Percentiles rank a stretch among this genome's conserved stretches.
Evolutionary conservation across 2,113 vertebrate species (phyloP).

Genomic region (Austrofundulus limnaeus): DNA sequence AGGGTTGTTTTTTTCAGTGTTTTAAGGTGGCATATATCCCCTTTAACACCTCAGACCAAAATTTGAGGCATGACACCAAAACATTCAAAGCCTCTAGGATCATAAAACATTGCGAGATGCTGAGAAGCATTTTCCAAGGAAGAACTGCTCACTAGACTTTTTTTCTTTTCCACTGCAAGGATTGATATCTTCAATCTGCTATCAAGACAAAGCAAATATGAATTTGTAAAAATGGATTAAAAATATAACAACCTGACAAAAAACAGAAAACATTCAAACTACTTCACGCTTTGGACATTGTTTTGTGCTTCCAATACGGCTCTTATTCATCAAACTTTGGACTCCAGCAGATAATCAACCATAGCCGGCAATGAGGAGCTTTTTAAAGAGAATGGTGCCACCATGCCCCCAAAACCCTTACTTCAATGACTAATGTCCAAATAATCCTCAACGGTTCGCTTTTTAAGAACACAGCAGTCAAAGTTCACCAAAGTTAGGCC

Average conservation of each 20-base stretch:
- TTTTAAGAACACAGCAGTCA: neutral
- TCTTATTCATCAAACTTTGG: too few relatives aligned
- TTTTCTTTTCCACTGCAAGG: conserved; percentile 4
- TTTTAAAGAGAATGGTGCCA: neutral
- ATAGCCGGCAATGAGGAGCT: neutral
- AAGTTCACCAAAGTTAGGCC: neutral
- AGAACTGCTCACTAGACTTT: conserved; percentile 35
- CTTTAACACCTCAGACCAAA: conserved; percentile 17
- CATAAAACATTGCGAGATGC: conserved; percentile 33
- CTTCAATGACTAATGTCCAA: neutral
- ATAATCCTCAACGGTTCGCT: neutral
- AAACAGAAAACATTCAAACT: too few relatives aligned
- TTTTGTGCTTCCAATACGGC: neutral
- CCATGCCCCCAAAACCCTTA: neutral
- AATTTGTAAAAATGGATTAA: neutral
- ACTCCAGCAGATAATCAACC: neutral
- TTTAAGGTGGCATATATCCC: conserved; percentile 22
- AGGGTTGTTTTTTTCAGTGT: conserved; percentile 10
- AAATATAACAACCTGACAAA: neutral
- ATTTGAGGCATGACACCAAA: conserved; percentile 19
- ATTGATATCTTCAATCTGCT: conserved; percentile 18
- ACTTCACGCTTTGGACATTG: too few relatives aligned
- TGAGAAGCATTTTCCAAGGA: conserved; percentile 28
- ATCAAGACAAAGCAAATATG: conserved; percentile 6
- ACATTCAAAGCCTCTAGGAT: conserved; percentile 51